Base-by-base conservation (phyloP, 2,797 vertebrate genomes). In the Oryzias sinensis region DNA sequence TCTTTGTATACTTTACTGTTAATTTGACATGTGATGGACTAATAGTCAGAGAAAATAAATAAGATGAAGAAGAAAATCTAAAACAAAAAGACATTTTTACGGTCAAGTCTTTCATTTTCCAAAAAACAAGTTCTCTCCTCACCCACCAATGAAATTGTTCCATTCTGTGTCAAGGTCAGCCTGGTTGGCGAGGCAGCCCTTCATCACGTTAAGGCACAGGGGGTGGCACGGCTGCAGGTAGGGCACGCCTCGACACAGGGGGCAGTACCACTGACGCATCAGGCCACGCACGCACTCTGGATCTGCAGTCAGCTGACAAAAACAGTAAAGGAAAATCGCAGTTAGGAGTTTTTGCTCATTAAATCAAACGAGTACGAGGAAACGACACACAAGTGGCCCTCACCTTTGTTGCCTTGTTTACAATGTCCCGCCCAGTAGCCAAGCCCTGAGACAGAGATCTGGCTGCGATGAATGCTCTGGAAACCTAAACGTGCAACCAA, bases 211-310 rank as follows among this genome's bases (percentile, higher is more conserved):
- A 53, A 95, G 93, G 79, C 95, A 96, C 70, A 96, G 91, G 15
- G 91, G 88, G 46, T 91, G 89, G 77, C 95, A 97, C 25, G 94
- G 93, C 43, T 88, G 85, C 51, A 96, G 81, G 3, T 86, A 80
- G 18, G 95, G 91, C 59, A 88, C 59, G n/a, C 95, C 94, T 5
- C 90, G 91, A 58, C 95, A 97, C 64, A 96, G 84, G 0, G 94
- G 93, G 79, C 94, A 96, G 85, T 94, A 95, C 69, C 91, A 93
- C 89, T 95, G 93, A 42, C 94, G 91, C 93, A 94, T 95, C 72
- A 94, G 87, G n/a, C 93, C 94, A 1, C 88, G 88, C 27, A 88
- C 83, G 44, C 92, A 93, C 83, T 92, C 89, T 1, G 89, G 81
- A 1, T 89, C 90, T 14, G 88, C 83, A 14, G 78, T 89, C 81